phyloP scores from a whole-genome alignment of 2,113 vertebrate species.

The Lipotes vexillifer region DNA sequence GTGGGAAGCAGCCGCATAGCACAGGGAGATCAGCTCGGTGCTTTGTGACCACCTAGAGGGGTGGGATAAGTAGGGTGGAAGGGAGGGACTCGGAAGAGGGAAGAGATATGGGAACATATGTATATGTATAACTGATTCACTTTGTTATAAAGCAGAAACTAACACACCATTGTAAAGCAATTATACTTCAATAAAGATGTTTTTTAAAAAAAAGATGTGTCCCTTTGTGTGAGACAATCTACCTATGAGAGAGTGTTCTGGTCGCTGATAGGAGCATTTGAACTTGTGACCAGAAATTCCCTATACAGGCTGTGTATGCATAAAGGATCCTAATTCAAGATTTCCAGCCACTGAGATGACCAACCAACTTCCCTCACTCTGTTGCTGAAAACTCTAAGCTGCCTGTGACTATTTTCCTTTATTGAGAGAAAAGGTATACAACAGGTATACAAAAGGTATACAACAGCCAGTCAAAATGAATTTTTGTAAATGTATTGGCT shows the following conservation, averaged over 20 bases:
- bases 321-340: background rate
- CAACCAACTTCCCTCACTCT: background rate
- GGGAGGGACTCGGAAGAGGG: too few species aligned
- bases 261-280: background rate
- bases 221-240: background rate
- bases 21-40: too few species aligned
- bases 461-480: background rate
- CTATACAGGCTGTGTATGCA: background rate
- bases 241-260: background rate
- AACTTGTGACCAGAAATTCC: background rate
- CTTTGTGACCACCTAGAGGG: too few species aligned
- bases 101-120: too few species aligned
- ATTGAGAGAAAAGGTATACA: background rate
- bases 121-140: too few species aligned
- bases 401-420: background rate
- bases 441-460: background rate
- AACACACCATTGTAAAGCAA: too few species aligned
- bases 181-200: too few species aligned
- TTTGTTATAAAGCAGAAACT: too few species aligned
- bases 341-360: background rate
- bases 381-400: background rate
- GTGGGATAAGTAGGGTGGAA: too few species aligned
- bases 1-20: too few species aligned
- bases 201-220: background rate
- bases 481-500: background rate